Base-by-base conservation (phyloP, 2,888 invertebrate genomes). In the Dasypolia templi region DNA sequence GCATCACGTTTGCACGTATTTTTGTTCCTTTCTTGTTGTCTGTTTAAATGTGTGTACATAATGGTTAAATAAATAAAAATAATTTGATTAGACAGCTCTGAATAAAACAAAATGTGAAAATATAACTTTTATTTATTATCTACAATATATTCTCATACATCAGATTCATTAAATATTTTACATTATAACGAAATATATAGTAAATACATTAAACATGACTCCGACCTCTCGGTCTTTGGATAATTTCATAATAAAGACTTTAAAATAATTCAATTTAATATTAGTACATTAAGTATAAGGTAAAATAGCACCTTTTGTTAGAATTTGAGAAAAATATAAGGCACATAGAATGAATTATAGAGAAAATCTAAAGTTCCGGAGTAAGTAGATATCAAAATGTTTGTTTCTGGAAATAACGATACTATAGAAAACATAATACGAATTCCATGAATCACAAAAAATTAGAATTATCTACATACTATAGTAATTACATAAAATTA, bases 181-280 rank as follows among this genome's bases (percentile, higher is more conserved):
- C 92, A 95, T 92, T 91, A 93, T 90, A 94, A 93, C 90, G 89
- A 92, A 90, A 93, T 92, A 93, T 86, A 87, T 83, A 84, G 92
- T 91, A 94, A 90, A 91, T 92, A 93, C 89, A 93, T 92, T 93
- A 93, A 92, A 93, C 92, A 95, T 96, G 95, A 96, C 96, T 96
- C 91, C 92, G 95, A 94, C 94, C 95, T 84, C 71, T 70, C 75
- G 95, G 95, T 92, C 95, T 94, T 94, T 93, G 92, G 93, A 93
- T 91, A 86, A 88, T 89, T 89, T 87, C 79, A 90, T 87, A 89
- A 75, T 82, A 84, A 82, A 86, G 75, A 86, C 84, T 81, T 75
- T 87, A 88, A 84, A 78, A 86, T 78, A 81, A 84, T 77, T 87
- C 83, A 81, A 86, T 79, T 77, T 83, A 77, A 77, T 80, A 85